phyloP scores from a whole-genome alignment of 2,797 vertebrate genomes.

The Lepilemur ruficaudatus region DNA sequence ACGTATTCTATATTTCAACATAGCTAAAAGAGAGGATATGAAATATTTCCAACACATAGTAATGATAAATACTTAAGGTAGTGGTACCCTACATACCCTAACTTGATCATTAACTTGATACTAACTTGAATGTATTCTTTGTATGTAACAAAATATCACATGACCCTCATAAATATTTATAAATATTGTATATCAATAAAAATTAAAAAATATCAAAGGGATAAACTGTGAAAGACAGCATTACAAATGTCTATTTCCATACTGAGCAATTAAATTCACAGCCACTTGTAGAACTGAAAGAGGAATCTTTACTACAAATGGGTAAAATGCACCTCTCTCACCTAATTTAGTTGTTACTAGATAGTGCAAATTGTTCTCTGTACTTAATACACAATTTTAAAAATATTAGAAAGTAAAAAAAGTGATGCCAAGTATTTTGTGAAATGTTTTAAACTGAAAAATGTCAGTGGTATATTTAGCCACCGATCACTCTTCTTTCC shows the following conservation, averaged over 20 bases:
- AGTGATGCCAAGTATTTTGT: not conserved
- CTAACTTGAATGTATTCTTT: too few species aligned
- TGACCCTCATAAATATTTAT: not conserved
- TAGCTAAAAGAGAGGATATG: not conserved
- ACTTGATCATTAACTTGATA: not conserved
- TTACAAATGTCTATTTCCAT: not conserved
- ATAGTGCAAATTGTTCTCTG: not conserved
- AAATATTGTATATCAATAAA: not conserved
- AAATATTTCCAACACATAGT: not conserved
- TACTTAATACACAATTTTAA: not conserved
- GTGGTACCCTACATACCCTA: not conserved
- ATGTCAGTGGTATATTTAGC: not conserved
- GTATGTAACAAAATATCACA: not conserved
- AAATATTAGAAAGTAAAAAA: not conserved
- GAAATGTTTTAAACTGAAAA: not conserved
- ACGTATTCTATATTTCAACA: not conserved
- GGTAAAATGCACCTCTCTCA: not conserved
- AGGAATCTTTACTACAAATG: slow-evolving; percentile 23
- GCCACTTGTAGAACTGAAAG: not conserved
- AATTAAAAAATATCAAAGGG: not conserved
- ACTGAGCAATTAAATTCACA: not conserved
- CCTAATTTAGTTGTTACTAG: not conserved
- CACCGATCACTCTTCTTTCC: not conserved
- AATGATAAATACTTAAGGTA: not conserved
- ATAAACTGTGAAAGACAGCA: not conserved